Base-by-base conservation (phyloP, 2,888 invertebrate genomes). In the Hesperia comma region DNA sequence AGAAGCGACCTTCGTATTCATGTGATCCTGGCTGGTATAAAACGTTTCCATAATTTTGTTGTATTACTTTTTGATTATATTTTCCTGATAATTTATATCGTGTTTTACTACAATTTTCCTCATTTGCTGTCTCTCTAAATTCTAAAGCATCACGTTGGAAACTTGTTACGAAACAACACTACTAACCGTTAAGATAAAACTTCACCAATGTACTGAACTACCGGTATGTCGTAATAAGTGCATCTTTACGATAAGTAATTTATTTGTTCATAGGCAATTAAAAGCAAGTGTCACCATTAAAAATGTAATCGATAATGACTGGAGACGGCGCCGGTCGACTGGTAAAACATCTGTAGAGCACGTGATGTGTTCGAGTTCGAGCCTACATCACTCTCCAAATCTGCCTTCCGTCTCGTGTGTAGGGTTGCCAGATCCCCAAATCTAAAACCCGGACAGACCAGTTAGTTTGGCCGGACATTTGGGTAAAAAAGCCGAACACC, bases 231-330 rank as follows among this genome's bases (percentile, higher is more conserved):
- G 26, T 10, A 51, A 51, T 51, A 51, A 63, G 15, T 17, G 51
- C 41, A 15, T 26, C 7, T 17, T 55, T 1, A 32, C 55, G 32
- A 17, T 46, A 63, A 63, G 56, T 6, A 7, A 12, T 51, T 17
- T 21, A 51, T 26, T 26, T 14, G 51, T 26, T 26, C 51, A 51
- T 51, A 14, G 51, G 51, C 51, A 26, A 51, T 51, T 51, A 51
- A 51, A 51, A 26, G 21, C 26, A 3, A 26, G 51, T 51, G 51
- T 51, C 51, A 26, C 51, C 51, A 26, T 49, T 49, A 49, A 49
- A 49, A 49, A 19, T 49, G 49, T 49, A 49, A 49, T 49, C 49
- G 49, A 49, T 49, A 19, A 49, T 49, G 19, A 49, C 17, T 49
- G 19, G 49, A 49, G 49, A 49, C 49, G 49, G 49, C 49, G 49